phyloP scores from a whole-genome alignment of 2,113 vertebrate species.

The Fulica atra region DNA sequence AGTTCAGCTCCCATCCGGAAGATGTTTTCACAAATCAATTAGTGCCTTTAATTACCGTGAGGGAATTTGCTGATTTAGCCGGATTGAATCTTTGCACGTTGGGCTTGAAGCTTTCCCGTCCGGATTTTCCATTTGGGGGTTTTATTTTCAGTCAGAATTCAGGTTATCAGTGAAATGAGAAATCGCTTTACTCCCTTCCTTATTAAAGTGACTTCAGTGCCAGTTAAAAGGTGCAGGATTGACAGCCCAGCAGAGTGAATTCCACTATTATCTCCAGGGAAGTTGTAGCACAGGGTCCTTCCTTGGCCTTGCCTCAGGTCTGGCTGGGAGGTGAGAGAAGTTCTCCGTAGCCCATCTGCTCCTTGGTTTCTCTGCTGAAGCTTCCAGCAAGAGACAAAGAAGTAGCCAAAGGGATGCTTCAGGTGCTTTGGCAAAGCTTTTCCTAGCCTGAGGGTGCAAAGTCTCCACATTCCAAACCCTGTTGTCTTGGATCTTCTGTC shows the following conservation, averaged over 20 bases:
- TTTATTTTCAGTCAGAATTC: constrained; percentile 40
- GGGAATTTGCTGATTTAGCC: constrained; percentile 13
- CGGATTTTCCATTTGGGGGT: not conserved
- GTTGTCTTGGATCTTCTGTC: not conserved
- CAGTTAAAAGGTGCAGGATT: not conserved
- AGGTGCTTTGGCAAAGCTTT: not conserved
- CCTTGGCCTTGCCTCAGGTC: not conserved
- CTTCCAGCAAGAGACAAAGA: not conserved
- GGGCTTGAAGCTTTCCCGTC: not conserved
- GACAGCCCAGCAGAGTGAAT: not conserved
- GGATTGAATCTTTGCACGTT: not conserved
- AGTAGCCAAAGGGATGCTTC: not conserved
- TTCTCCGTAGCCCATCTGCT: not conserved
- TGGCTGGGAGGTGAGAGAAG: not conserved
- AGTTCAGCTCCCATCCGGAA: constrained; percentile 5
- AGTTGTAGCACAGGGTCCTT: not conserved
- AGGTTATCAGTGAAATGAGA: constrained; percentile 31
- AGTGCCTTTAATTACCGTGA: constrained; percentile 35
- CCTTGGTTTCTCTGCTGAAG: not conserved
- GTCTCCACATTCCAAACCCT: not conserved
- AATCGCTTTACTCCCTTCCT: not conserved
- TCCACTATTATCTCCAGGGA: not conserved
- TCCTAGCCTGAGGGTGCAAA: not conserved
- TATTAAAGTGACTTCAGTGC: not conserved
- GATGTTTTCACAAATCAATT: constrained; percentile 63